A percentile compares a stretch with the other conserved stretches of the same genome.
Evolutionary conservation across 2,888 invertebrate genomes (phyloP).

Genomic region (Schizotus pectinicornis): DNA sequence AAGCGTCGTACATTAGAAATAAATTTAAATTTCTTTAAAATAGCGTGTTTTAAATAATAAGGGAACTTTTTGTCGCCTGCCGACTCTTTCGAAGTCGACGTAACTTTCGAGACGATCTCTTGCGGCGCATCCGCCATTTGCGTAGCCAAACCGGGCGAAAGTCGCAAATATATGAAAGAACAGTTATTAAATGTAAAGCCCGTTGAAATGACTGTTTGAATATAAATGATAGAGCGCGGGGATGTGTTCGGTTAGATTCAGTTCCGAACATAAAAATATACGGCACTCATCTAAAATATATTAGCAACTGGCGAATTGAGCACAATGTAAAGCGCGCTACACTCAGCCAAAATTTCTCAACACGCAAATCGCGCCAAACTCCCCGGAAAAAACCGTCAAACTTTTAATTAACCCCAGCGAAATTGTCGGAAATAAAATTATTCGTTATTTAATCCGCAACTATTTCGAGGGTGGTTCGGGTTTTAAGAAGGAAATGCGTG

Average conservation of each 20-base stretch:
- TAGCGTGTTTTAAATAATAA: no score
- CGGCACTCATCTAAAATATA: constrained; percentile 48
- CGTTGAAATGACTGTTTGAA: constrained; percentile 41
- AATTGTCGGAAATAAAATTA: no score
- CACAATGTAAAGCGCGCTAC: constrained; percentile 38
- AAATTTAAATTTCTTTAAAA: no score
- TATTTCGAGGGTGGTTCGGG: background rate
- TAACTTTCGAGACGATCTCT: no score
- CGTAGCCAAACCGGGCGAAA: no score
- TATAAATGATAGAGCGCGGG: constrained; percentile 38
- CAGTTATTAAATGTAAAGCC: constrained; percentile 44
- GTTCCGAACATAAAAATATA: constrained; percentile 46
- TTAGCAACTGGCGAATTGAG: constrained; percentile 39
- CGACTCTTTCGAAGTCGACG: no score
- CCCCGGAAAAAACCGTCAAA: background rate
- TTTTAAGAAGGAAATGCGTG: background rate
- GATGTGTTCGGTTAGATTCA: constrained; percentile 42
- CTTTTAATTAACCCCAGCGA: background rate
- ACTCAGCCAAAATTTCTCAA: background rate
- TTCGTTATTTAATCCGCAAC: no score
- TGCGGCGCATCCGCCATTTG: no score
- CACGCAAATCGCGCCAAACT: background rate
- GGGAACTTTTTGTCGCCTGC: no score
- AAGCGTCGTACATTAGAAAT: no score
- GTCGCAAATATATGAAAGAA: no score